Conservation (phyloP, 2,888 invertebrate genomes). For the Nezara viridula region DNA sequence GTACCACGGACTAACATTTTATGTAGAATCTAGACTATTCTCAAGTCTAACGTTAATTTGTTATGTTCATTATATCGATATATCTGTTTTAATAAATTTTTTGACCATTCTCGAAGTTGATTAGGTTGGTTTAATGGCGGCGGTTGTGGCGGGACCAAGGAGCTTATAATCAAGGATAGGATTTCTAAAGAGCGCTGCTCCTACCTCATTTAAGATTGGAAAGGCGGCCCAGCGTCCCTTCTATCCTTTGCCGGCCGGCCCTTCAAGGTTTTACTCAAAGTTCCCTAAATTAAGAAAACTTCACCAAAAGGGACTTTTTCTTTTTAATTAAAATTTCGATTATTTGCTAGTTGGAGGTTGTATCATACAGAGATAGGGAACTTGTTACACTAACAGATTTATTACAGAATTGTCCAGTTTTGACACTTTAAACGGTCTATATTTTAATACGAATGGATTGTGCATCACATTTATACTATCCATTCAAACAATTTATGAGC, state of each 20-base stretch:
- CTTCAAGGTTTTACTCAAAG: slow-evolving; percentile 17
- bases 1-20: no score
- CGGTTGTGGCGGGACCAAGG: neutral
- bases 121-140: neutral
- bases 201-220: slow-evolving; percentile 37
- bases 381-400: neutral
- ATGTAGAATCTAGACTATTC: no score
- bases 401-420: neutral
- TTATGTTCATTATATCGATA: neutral
- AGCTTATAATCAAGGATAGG: slow-evolving; percentile 44
- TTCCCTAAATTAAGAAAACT: slow-evolving; percentile 46
- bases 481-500: no score
- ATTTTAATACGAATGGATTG: neutral
- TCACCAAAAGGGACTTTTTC: slow-evolving; percentile 29
- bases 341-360: neutral
- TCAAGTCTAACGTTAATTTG: no score
- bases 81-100: neutral
- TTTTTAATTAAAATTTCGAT: slow-evolving; percentile 35
- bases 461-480: no score
- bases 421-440: neutral
- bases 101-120: neutral
- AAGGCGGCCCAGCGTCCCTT: neutral
- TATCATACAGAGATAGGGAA: neutral
- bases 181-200: slow-evolving; percentile 15
- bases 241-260: neutral